Conservation (phyloP, 1,140 invertebrate species). For the Listronotus oregonensis region DNA sequence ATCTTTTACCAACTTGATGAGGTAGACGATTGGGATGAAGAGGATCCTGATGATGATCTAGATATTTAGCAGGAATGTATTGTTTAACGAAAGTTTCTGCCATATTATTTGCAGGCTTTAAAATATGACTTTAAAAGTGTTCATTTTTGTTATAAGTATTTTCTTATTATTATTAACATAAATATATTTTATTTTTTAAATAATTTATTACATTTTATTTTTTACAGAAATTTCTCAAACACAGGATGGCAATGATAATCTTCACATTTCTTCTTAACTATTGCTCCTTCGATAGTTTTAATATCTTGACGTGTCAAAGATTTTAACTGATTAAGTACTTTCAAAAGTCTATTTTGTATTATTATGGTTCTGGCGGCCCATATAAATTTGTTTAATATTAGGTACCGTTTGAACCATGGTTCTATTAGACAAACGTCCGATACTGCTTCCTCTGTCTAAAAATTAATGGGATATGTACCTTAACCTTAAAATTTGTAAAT, state of each 20-base stretch:
- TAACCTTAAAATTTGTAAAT: no score
- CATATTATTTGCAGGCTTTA: background rate
- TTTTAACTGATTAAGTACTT: constrained; percentile 39
- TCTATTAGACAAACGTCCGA: constrained; percentile 30
- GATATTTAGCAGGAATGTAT: constrained; percentile 56
- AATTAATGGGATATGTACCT: no score
- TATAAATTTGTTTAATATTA: constrained; percentile 47
- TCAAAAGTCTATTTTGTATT: constrained; percentile 42
- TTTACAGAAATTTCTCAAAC: constrained; percentile 26
- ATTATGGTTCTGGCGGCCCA: constrained; percentile 40
- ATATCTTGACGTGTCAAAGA: constrained; percentile 8
- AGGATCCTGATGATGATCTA: constrained; percentile 68
- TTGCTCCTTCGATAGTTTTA: background rate
- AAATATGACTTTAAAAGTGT: constrained; percentile 1
- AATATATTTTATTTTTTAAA: constrained; percentile 4
- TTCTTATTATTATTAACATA: background rate
- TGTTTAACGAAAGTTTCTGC: background rate
- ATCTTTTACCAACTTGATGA: constrained; percentile 64
- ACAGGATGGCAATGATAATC: constrained; percentile 30
- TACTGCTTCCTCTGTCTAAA: constrained; percentile 18
- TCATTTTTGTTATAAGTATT: constrained; percentile 1
- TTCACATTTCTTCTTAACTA: constrained; percentile 12
- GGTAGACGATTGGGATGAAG: constrained; percentile 67
- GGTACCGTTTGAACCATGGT: constrained; percentile 44
- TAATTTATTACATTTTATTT: background rate